Evolutionary conservation across 2,888 invertebrate genomes (phyloP).

Genomic region (Melipona beecheii): DNA sequence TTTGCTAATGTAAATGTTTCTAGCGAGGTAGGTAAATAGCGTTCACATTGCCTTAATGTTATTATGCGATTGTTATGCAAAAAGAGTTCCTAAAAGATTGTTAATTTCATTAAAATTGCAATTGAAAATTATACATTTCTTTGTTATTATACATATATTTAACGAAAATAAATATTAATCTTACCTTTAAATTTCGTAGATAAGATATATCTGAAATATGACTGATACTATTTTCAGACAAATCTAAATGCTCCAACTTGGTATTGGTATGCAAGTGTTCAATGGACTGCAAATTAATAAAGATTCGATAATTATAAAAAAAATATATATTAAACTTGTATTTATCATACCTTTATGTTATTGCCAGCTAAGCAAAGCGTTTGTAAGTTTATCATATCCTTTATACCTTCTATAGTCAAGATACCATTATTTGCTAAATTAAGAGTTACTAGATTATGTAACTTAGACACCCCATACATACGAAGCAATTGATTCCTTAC

Average conservation of each 20-base stretch:
- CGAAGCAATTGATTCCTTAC: conserved; percentile 93
- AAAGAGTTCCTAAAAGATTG: conserved; percentile 89
- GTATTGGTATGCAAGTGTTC: conserved; percentile 94
- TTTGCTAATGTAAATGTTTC: conserved; percentile 91
- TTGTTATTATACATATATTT: not conserved
- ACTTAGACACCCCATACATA: conserved; percentile 93
- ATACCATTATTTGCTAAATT: conserved; percentile 95
- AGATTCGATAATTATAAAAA: not conserved
- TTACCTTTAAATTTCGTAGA: conserved; percentile 92
- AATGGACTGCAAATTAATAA: conserved; percentile 87
- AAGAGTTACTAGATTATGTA: conserved; percentile 91
- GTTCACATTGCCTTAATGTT: conserved; percentile 92
- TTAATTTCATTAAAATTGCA: conserved; percentile 46
- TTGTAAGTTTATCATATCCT: conserved; percentile 92
- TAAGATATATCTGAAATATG: conserved; percentile 94
- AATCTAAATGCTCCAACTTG: conserved; percentile 92
- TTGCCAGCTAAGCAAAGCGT: conserved; percentile 94
- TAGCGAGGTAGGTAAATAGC: conserved; percentile 91
- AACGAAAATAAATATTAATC: not conserved
- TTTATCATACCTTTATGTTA: conserved; percentile 90
- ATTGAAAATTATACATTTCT: conserved; percentile 6
- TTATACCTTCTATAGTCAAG: conserved; percentile 94
- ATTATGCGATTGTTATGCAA: conserved; percentile 94
- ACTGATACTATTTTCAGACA: conserved; percentile 95
- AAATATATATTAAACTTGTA: not conserved